Conservation (phyloP, 2,113 vertebrate species). For the Kobus ellipsiprymnus region DNA sequence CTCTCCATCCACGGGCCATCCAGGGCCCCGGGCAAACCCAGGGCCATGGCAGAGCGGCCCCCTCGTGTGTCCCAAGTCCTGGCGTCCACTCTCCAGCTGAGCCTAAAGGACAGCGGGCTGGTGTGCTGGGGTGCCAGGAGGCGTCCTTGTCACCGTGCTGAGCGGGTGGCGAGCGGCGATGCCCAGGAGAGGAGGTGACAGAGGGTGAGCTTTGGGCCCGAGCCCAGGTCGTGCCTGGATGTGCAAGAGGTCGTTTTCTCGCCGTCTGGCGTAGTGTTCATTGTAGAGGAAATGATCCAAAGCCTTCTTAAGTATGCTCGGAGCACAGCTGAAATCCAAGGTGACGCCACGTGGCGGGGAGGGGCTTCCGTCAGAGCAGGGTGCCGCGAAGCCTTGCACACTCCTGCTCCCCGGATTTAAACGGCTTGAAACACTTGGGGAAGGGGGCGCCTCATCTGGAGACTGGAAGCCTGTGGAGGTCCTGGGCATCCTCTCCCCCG, state of each 20-base stretch:
- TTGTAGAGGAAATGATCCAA: background rate
- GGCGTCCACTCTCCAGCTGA: background rate
- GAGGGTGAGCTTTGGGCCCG: background rate
- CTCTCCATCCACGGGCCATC: rapidly evolving
- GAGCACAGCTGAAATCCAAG: background rate
- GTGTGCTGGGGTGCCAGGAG: background rate
- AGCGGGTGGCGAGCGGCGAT: background rate
- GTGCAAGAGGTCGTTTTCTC: background rate
- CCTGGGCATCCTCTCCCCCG: rapidly evolving
- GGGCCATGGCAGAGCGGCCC: too few relatives aligned
- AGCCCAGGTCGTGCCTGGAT: background rate
- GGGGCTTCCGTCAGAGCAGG: background rate
- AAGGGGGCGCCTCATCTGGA: background rate
- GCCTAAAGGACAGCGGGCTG: background rate
- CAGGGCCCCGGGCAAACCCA: rapidly evolving
- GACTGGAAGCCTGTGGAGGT: background rate
- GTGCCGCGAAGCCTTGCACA: rapidly evolving
- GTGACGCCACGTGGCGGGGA: rapidly evolving
- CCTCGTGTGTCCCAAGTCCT: rapidly evolving
- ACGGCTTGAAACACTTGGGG: background rate
- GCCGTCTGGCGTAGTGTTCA: background rate
- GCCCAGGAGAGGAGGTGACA: too few relatives aligned
- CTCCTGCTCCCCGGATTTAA: background rate
- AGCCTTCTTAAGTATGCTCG: too few relatives aligned
- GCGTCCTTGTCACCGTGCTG: background rate